A percentile compares a stretch with the other conserved stretches of the same genome.
Evolutionary conservation across 1,140 invertebrate species (phyloP).

Genomic region (Gerris buenoi): DNA sequence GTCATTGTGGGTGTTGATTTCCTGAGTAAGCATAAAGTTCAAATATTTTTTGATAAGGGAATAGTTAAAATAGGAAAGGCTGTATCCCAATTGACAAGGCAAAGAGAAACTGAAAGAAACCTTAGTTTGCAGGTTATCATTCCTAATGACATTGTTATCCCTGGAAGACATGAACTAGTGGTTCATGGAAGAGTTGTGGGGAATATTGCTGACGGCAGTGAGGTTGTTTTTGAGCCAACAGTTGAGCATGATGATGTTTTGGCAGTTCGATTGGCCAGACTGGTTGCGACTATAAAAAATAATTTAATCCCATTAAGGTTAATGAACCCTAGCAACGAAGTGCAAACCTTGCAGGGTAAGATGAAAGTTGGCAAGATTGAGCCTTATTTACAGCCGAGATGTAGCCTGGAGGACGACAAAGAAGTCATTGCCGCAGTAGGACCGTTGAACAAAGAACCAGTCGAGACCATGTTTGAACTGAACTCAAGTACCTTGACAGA

Average conservation of each 20-base stretch:
- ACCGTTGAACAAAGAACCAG: background rate
- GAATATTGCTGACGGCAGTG: background rate
- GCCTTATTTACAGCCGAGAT: background rate
- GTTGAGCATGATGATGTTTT: background rate
- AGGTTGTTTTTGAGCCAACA: background rate
- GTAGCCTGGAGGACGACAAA: background rate
- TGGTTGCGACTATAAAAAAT: background rate
- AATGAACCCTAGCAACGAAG: background rate
- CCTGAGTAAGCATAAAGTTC: background rate
- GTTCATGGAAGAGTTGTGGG: background rate
- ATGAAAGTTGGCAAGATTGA: background rate
- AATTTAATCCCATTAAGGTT: background rate
- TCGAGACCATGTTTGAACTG: background rate
- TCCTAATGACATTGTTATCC: background rate
- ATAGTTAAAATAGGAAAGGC: background rate
- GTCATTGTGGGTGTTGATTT: background rate
- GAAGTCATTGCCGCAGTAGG: background rate
- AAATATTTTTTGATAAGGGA: background rate
- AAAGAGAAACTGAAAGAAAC: background rate
- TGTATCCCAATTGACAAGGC: background rate
- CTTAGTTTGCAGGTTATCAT: background rate
- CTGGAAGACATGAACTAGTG: background rate
- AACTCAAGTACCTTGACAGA: background rate
- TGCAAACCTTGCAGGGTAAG: background rate
- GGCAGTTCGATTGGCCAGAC: background rate